Conservation (phyloP, 2,888 invertebrate genomes). For the Drosophila prostipennis region DNA sequence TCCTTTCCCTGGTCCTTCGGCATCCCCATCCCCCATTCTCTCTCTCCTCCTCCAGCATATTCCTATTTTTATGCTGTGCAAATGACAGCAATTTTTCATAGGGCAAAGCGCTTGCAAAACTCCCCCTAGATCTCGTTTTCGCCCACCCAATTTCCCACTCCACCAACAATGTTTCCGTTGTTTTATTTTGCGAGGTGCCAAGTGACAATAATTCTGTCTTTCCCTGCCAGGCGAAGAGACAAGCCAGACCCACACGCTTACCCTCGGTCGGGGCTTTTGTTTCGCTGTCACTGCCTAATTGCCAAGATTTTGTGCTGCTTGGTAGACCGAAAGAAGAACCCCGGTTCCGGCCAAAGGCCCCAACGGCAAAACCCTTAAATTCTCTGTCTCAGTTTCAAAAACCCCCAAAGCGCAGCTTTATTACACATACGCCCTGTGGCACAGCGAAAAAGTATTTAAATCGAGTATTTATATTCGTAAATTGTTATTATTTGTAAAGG, state of each 20-base stretch:
- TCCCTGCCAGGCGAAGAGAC: conserved; percentile 42
- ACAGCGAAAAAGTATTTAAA: conserved; percentile 41
- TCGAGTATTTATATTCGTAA: conserved; percentile 5
- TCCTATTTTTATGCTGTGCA: conserved; percentile 79
- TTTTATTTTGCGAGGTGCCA: conserved; percentile 64
- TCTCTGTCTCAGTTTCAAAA: neutral
- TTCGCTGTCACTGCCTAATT: conserved; percentile 67
- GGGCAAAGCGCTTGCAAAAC: conserved; percentile 70
- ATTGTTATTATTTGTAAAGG: too few species aligned
- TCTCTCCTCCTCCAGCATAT: conserved; percentile 28
- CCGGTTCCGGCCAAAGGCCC: conserved; percentile 3
- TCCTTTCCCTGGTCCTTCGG: conserved; percentile 3
- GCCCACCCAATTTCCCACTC: neutral
- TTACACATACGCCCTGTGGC: conserved; percentile 65
- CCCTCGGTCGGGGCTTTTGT: conserved; percentile 50
- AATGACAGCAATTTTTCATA: conserved; percentile 80
- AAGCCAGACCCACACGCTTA: conserved; percentile 18
- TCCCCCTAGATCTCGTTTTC: conserved; percentile 10
- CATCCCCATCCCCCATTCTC: neutral
- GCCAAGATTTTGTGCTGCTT: conserved; percentile 63
- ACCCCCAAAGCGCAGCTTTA: conserved; percentile 49
- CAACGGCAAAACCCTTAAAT: conserved; percentile 16
- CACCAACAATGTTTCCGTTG: conserved; percentile 15
- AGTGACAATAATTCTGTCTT: conserved; percentile 74
- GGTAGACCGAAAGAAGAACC: conserved; percentile 34